Base-by-base conservation (phyloP, 2,888 invertebrate species). In the Meliscaeva auricollis region DNA sequence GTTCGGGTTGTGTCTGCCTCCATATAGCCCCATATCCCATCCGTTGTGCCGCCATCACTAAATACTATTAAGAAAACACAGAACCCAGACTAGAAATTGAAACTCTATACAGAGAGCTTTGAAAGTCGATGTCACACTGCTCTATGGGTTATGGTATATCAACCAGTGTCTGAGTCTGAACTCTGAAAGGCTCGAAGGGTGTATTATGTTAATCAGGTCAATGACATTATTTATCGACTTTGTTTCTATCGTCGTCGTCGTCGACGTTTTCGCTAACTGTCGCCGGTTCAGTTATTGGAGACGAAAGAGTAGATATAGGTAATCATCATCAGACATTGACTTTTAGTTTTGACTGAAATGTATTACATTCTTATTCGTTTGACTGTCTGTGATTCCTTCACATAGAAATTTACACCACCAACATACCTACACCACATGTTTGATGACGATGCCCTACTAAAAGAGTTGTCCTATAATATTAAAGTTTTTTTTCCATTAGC, bases 151-250 rank as follows among this genome's bases (percentile, higher is more conserved):
- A 38, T n/a, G 32, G 32, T 32, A 35, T 13, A 30, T 22, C 50
- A 50, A 50, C 50, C 22, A 46, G 46, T 11, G 9, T 26, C n/a
- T n/a, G n/a, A n/a, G 66, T 50, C 66, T 66, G 46, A 9, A 38
- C n/a, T n/a, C n/a, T n/a, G 46, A 48, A 48, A 44, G 52, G 52
- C 54, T 74, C 64, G 64, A 88, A 89, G 90, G 89, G 89, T 87
- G 87, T 87, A 84, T 88, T 90, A 90, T 90, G 90, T 88, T 90
- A 90, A 90, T 89, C 90, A 89, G 90, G 90, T 90, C 90, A 90
- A 88, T 89, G 90, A 90, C 90, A 89, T 88, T n/a, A n/a, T 38
- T 70, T 41, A 54, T 62, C 62, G 75, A 60, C 52, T 48, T 72
- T 38, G 22, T 50, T 26, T 30, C 4, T 1, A 58, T 32, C 7